These are phyloP conservation scores for Melanostoma mellinum DNA, from an alignment of 2,888 invertebrate species.

Conservation along the genomic window DNA sequence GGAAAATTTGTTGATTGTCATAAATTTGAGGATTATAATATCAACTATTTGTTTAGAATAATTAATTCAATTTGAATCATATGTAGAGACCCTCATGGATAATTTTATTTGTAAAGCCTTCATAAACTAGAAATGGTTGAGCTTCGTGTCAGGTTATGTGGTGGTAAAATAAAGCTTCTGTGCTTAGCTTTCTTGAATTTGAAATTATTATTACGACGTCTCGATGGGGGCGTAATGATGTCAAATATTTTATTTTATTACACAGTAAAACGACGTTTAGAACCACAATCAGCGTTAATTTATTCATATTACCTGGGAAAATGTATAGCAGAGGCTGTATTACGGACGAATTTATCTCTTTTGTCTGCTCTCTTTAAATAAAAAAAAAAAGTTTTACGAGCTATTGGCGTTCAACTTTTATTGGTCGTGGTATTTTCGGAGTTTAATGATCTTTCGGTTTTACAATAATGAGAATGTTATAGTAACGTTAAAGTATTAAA, in stretches of 20 bases:
- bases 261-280: too few relatives aligned
- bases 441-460: too few relatives aligned
- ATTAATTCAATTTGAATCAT: conserved; percentile 30
- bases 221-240: conserved; percentile 8
- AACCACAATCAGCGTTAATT: too few relatives aligned
- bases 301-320: too few relatives aligned
- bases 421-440: too few relatives aligned
- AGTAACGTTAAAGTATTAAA: too few relatives aligned
- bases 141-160: conserved; percentile 17
- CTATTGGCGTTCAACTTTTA: too few relatives aligned
- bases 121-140: conserved; percentile 9
- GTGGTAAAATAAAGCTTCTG: conserved; percentile 26
- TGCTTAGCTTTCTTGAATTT: conserved; percentile 16
- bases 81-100: conserved; percentile 5
- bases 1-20: conserved; percentile 53
- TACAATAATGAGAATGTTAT: too few relatives aligned
- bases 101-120: neutral
- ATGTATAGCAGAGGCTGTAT: too few relatives aligned
- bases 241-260: conserved; percentile 22
- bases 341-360: too few relatives aligned
- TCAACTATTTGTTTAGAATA: conserved; percentile 47
- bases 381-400: too few relatives aligned
- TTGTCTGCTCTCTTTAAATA: too few relatives aligned
- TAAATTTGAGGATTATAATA: conserved; percentile 60
- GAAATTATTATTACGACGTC: neutral